A percentile compares a stretch with the other conserved stretches of the same genome.
phyloP scores from a whole-genome alignment of 2,113 vertebrate genomes.

The Thamnaconus septentrionalis region DNA sequence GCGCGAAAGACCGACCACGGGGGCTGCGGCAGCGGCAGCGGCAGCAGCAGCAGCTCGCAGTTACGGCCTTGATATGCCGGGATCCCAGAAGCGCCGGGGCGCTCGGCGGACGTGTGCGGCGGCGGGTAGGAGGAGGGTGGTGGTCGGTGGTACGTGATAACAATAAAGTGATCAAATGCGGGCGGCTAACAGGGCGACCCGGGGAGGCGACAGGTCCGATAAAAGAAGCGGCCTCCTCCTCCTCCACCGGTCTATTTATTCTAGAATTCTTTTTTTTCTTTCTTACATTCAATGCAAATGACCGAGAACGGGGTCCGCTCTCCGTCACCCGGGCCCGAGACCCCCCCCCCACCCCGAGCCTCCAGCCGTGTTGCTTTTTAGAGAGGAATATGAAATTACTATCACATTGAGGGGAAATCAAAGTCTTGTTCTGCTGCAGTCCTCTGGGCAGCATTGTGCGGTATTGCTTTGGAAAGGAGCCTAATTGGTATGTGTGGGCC shows the following conservation, averaged over 20 bases:
- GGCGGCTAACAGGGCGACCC: conserved; percentile 42
- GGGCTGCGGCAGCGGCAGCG: neutral
- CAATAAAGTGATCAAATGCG: conserved; percentile 58
- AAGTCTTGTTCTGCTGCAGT: conserved; percentile 74
- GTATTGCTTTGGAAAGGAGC: conserved; percentile 74
- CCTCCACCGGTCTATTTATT: neutral
- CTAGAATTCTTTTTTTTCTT: conserved; percentile 8
- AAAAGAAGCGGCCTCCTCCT: conserved; percentile 15
- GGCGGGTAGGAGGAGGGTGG: no score
- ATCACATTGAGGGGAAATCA: conserved; percentile 75
- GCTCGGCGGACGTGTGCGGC: no score
- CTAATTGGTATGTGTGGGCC: conserved; percentile 80
- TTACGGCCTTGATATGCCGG: conserved; percentile 58
- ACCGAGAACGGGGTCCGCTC: conserved; percentile 47
- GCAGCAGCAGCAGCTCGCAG: conserved; percentile 28
- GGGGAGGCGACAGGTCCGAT: conserved; percentile 29
- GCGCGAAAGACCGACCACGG: conserved; percentile 57
- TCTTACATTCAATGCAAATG: conserved; percentile 38
- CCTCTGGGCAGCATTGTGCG: conserved; percentile 70
- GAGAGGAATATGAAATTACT: conserved; percentile 74
- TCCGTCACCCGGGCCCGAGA: conserved; percentile 58
- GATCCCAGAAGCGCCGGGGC: conserved; percentile 29
- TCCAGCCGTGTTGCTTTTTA: conserved; percentile 70
- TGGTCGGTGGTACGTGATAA: conserved; percentile 2
- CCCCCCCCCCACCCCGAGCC: conserved; percentile 39